Evolutionary conservation across 53 echinoderm and acorn worm genomes (phyloP).

Genomic region (Antedon mediterranea): DNA sequence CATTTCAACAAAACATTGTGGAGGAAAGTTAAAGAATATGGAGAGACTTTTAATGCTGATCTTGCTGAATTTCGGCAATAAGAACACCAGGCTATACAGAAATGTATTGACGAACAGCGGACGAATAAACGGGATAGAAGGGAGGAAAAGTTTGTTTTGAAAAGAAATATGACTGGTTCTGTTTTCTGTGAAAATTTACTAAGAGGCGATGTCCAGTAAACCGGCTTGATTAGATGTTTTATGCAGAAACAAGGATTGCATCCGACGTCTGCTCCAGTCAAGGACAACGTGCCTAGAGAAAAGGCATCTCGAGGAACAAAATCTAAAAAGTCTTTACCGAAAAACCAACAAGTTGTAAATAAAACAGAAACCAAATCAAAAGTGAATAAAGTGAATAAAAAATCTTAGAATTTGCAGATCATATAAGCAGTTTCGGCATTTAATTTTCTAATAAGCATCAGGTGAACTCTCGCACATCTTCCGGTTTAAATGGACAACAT

Average conservation of each 20-base stretch:
- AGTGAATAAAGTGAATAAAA: too few relatives aligned
- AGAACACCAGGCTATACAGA: not conserved
- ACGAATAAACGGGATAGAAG: not conserved
- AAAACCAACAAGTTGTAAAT: not conserved
- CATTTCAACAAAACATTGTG: conserved; percentile 5
- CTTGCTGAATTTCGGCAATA: not conserved
- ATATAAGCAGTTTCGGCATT: too few relatives aligned
- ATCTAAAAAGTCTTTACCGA: not conserved
- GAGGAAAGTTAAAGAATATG: conserved; percentile 2
- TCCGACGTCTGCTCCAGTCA: not conserved
- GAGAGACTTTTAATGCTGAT: not conserved
- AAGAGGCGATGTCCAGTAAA: conserved; percentile 7
- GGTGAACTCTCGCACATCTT: too few relatives aligned
- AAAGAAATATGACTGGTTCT: not conserved
- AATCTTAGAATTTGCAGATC: too few relatives aligned
- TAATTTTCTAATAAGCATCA: too few relatives aligned
- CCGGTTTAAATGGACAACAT: too few relatives aligned
- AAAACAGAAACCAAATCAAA: not conserved
- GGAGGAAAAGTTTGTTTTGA: not conserved
- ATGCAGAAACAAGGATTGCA: conserved; percentile 17
- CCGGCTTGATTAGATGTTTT: conserved; percentile 3
- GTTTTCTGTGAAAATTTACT: conserved; percentile 6
- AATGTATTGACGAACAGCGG: not conserved
- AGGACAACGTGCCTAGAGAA: not conserved
- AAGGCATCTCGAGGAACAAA: not conserved